phyloP scores from a whole-genome alignment of 2,113 vertebrate genomes.

The Urocitellus parryii region DNA sequence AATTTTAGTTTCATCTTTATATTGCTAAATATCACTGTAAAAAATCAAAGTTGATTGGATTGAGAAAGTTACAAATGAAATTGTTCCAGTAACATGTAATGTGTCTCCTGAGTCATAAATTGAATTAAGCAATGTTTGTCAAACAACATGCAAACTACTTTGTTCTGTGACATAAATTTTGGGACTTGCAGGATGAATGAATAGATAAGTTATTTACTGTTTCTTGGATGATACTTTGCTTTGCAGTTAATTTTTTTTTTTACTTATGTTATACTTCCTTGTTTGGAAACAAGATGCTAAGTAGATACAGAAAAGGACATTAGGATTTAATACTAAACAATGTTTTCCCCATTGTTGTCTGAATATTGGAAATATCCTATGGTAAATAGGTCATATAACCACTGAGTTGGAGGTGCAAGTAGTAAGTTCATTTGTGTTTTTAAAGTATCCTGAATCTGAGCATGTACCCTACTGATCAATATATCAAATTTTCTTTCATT shows the following conservation, averaged over 20 bases:
- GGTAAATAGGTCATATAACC: too few species aligned
- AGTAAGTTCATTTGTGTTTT: neutral
- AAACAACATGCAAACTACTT: neutral
- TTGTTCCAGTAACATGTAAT: neutral
- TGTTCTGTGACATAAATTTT: neutral
- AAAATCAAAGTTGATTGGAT: neutral
- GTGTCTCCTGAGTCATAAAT: neutral
- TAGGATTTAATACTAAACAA: neutral
- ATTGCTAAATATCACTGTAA: neutral
- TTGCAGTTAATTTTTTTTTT: neutral
- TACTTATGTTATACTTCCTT: neutral
- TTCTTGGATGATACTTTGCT: neutral
- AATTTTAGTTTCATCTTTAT: slow-evolving; percentile 1
- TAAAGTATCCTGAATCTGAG: neutral
- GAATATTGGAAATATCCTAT: neutral
- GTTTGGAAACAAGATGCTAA: neutral
- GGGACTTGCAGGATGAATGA: neutral
- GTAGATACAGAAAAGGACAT: neutral
- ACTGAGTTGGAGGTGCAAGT: neutral
- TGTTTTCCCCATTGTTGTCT: neutral
- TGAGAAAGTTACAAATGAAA: slow-evolving; percentile 8
- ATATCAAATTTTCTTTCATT: neutral
- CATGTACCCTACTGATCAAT: neutral
- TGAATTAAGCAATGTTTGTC: neutral
- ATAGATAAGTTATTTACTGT: neutral